A percentile compares a stretch with the other conserved stretches of the same genome.
These are phyloP conservation scores for Cossypha dichroa DNA, from an alignment of 2,797 vertebrate species.

Conservation along the genomic window DNA sequence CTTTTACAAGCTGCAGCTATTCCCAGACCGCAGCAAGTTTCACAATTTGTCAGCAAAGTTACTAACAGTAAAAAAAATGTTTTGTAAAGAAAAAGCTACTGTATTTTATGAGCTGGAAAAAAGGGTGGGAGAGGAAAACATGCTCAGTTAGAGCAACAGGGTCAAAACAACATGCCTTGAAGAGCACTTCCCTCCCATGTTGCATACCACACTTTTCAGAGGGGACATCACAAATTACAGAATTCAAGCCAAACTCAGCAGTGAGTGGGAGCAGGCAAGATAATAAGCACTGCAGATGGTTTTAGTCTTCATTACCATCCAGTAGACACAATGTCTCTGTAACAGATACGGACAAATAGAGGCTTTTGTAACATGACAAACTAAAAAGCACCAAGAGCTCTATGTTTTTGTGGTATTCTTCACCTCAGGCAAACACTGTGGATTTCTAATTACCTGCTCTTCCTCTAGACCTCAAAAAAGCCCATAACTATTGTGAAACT, in stretches of 20 bases:
- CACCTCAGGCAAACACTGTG: not conserved
- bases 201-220: not conserved
- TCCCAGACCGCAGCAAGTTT: not conserved
- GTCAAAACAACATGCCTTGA: not conserved
- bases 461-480: slow-evolving; percentile 20
- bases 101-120: not conserved
- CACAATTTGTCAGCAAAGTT: not conserved
- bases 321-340: not conserved
- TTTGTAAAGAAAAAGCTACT: not conserved
- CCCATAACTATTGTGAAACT: not conserved
- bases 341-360: not conserved
- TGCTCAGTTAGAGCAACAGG: not conserved
- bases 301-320: not conserved
- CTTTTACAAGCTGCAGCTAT: not conserved
- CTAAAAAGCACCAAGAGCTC: not conserved
- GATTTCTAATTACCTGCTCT: slow-evolving; percentile 39
- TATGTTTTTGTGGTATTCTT: not conserved
- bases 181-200: not conserved
- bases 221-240: not conserved
- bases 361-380: not conserved
- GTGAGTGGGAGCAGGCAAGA: not conserved
- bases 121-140: slow-evolving; percentile 9
- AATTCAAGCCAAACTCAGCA: slow-evolving; percentile 7
- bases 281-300: slow-evolving; percentile 8
- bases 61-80: not conserved